Evolutionary conservation across 2,113 vertebrate genomes (phyloP).

Genomic region (Centrocercus urophasianus): DNA sequence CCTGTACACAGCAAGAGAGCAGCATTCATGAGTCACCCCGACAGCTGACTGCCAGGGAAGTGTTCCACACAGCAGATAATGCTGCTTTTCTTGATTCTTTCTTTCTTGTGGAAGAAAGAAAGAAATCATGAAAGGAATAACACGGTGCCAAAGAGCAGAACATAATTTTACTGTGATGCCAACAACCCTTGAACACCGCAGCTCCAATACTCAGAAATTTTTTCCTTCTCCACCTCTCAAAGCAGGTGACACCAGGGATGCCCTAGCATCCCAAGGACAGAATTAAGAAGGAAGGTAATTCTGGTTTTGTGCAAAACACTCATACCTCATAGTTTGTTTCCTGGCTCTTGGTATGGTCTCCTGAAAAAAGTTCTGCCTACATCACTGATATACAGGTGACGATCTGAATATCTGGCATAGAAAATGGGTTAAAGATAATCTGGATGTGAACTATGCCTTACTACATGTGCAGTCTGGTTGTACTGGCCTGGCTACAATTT

Average conservation of each 20-base stretch:
- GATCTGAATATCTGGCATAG: background rate
- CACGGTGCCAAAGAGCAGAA: accelerated
- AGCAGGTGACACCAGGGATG: background rate
- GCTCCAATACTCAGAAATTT: background rate
- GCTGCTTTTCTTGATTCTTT: background rate
- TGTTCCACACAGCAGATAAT: background rate
- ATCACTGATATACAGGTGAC: background rate
- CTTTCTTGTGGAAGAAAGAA: background rate
- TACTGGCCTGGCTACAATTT: background rate
- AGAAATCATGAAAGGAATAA: background rate
- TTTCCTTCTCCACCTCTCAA: background rate
- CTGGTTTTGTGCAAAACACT: background rate
- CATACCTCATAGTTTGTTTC: background rate
- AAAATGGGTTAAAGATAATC: background rate
- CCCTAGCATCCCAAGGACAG: background rate
- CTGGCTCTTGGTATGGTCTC: background rate
- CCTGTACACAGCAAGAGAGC: background rate
- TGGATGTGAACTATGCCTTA: background rate
- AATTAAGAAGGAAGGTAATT: background rate
- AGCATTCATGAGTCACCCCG: background rate
- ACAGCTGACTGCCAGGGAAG: background rate
- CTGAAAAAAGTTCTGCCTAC: background rate
- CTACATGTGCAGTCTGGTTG: background rate
- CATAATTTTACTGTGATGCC: background rate
- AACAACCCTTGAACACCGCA: background rate